Conservation (phyloP, 2,797 vertebrate species). For the Catostomus latipinnis region DNA sequence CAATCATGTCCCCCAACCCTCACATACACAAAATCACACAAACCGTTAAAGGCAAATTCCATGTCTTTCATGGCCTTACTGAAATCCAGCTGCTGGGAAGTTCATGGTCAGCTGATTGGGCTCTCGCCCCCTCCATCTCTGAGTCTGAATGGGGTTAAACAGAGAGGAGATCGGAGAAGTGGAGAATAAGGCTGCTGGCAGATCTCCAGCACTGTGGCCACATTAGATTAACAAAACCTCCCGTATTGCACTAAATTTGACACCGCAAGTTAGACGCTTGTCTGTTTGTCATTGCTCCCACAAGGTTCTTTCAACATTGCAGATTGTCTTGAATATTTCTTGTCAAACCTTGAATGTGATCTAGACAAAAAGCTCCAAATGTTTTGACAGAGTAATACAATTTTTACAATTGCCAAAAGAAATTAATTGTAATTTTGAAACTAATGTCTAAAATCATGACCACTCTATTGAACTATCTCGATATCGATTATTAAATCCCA, state of each 20-base stretch:
- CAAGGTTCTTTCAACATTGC: no score
- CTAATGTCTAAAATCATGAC: no score
- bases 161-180: slow-evolving; percentile 18
- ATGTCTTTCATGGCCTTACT: slow-evolving; percentile 5
- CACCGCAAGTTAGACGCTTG: not conserved
- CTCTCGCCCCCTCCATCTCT: slow-evolving; percentile 8
- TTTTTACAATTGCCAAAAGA: no score
- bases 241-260: slow-evolving; percentile 29
- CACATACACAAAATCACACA: not conserved
- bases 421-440: no score
- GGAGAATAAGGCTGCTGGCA: slow-evolving; percentile 15
- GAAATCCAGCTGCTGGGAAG: slow-evolving; percentile 42
- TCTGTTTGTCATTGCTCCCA: not conserved
- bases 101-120: slow-evolving; percentile 46
- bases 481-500: no score
- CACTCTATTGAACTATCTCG: no score
- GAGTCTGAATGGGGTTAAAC: slow-evolving; percentile 49
- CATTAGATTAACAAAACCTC: slow-evolving; percentile 30
- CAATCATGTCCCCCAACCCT: slow-evolving; percentile 36
- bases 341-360: no score
- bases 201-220: slow-evolving; percentile 18
- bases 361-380: no score
- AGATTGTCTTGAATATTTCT: no score
- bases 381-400: no score
- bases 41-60: not conserved